Conservation (phyloP, 2,797 vertebrate species). For the Phoxinus dragarum region DNA sequence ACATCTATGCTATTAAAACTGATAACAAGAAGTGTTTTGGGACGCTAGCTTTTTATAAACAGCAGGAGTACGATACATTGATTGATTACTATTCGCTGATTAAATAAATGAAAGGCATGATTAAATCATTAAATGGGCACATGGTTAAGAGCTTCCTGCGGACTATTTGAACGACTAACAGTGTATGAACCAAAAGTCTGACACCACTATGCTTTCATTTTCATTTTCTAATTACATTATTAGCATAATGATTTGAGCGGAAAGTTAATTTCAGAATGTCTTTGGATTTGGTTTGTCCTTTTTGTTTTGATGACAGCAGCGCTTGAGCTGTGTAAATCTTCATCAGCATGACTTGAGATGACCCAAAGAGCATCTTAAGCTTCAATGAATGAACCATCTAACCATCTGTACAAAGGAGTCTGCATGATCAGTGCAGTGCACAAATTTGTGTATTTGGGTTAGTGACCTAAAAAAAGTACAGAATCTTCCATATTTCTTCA, state of each 20-base stretch:
- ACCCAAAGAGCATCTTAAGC: neutral
- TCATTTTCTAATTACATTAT: neutral
- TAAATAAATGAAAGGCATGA: constrained; percentile 5
- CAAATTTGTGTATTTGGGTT: neutral
- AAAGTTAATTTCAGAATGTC: neutral
- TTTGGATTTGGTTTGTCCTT: neutral
- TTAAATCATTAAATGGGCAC: constrained; percentile 13
- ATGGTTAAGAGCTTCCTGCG: neutral
- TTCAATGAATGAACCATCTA: neutral
- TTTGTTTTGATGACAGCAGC: neutral
- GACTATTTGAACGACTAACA: neutral
- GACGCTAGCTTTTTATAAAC: constrained; percentile 38
- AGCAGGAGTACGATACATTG: neutral
- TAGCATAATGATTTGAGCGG: neutral
- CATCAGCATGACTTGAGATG: neutral
- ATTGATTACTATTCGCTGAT: constrained; percentile 23
- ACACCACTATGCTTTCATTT: neutral
- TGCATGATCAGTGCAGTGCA: neutral
- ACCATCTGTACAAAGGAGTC: neutral
- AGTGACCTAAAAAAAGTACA: neutral
- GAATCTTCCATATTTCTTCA: constrained; percentile 6
- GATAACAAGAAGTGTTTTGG: constrained; percentile 54
- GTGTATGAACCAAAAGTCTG: neutral
- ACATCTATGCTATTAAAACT: constrained; percentile 64
- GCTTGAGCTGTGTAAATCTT: neutral